These are phyloP conservation scores for Anabas testudineus DNA, from an alignment of 2,797 vertebrate genomes.

Conservation along the genomic window DNA sequence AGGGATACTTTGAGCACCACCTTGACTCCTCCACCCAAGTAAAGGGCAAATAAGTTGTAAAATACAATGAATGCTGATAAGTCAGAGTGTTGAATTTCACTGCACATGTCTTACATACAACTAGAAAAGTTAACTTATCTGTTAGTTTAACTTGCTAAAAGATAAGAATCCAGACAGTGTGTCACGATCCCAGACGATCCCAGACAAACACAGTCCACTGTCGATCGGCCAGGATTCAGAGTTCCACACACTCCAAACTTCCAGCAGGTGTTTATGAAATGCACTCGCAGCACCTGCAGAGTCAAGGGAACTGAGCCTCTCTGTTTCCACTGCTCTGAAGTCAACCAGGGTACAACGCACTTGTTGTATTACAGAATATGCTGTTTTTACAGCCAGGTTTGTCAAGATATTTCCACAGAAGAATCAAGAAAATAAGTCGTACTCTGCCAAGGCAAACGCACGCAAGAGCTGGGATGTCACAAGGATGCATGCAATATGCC, in stretches of 20 bases:
- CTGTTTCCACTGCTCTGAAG: slow-evolving; percentile 57
- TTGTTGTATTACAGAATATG: slow-evolving; percentile 62
- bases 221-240: slow-evolving; percentile 28
- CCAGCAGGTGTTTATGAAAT: slow-evolving; percentile 80
- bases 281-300: slow-evolving; percentile 72
- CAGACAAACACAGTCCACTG: slow-evolving; percentile 33
- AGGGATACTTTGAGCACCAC: not conserved
- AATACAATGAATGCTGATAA: not conserved
- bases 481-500: slow-evolving; percentile 37
- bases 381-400: slow-evolving; percentile 36
- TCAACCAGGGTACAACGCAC: slow-evolving; percentile 61
- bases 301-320: slow-evolving; percentile 65
- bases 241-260: slow-evolving; percentile 54
- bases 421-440: slow-evolving; percentile 46
- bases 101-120: not conserved
- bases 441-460: slow-evolving; percentile 51
- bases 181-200: slow-evolving; percentile 9
- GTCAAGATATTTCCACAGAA: slow-evolving; percentile 53
- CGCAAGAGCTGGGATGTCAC: slow-evolving; percentile 23
- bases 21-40: not conserved
- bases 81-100: not conserved
- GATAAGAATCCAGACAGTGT: not conserved
- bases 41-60: slow-evolving; percentile 23
- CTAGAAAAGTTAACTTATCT: not conserved
- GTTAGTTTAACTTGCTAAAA: slow-evolving; percentile 3